A percentile compares a stretch with the other conserved stretches of the same genome.
phyloP scores from a whole-genome alignment of 2,113 vertebrate species.

The Empidonax alnorum region DNA sequence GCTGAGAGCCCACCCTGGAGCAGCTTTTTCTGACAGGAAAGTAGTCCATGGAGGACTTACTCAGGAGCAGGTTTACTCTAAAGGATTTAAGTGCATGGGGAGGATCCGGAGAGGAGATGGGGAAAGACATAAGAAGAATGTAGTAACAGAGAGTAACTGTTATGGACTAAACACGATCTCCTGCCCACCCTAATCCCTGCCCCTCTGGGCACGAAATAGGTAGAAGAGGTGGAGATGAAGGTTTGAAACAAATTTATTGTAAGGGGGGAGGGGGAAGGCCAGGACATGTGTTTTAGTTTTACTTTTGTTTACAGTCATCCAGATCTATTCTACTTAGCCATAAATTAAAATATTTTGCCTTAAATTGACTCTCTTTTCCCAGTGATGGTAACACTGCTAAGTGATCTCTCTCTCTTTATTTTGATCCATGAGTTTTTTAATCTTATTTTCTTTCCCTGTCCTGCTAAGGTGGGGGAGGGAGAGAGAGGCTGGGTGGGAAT shows the following conservation, averaged over 20 bases:
- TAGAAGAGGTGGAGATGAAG: not conserved
- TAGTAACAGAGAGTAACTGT: not conserved
- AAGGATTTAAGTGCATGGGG: not conserved
- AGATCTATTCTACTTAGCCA: not conserved
- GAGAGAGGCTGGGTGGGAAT: fast-evolving
- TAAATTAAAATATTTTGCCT: not conserved
- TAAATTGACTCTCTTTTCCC: not conserved
- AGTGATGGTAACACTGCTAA: not conserved
- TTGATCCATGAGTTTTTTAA: not conserved
- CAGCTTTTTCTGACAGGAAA: not conserved
- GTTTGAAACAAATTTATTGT: not conserved
- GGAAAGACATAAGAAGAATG: not conserved
- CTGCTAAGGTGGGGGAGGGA: not conserved
- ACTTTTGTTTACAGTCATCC: not conserved
- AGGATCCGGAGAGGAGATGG: not conserved
- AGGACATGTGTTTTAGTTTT: not conserved
- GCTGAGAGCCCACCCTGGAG: not conserved
- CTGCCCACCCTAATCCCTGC: not conserved
- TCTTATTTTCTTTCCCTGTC: not conserved
- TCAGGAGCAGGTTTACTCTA: not conserved
- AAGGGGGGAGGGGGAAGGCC: not conserved
- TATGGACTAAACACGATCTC: not conserved
- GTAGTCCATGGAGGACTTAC: not conserved
- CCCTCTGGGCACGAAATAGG: not conserved
- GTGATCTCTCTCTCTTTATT: not conserved